These are phyloP conservation scores for Petrocephalus sullivani DNA, from an alignment of 2,797 vertebrate species.

Conservation along the genomic window DNA sequence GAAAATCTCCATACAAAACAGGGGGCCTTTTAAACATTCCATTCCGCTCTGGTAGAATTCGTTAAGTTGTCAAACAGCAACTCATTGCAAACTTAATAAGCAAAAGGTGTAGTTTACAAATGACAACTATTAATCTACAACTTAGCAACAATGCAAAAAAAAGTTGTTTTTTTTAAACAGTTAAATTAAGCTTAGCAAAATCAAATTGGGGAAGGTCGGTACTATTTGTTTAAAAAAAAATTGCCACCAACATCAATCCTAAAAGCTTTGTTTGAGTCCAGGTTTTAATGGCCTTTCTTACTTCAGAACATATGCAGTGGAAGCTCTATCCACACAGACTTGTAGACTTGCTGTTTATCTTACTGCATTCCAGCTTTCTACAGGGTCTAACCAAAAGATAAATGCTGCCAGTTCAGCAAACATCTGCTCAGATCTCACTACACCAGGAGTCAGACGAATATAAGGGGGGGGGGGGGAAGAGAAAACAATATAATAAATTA, in stretches of 20 bases:
- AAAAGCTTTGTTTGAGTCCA: background rate
- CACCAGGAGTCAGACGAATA: background rate
- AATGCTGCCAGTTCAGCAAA: slow-evolving; percentile 4
- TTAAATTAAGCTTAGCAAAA: background rate
- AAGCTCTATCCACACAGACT: background rate
- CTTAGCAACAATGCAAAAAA: background rate
- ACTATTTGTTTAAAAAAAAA: background rate
- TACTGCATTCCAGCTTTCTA: slow-evolving; percentile 14
- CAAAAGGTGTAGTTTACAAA: background rate
- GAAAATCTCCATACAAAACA: background rate
- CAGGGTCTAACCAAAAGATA: background rate
- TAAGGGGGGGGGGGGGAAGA: background rate
- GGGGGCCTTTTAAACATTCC: background rate
- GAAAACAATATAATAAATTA: background rate
- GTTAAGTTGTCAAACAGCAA: background rate
- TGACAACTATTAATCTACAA: background rate
- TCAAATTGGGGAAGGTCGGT: background rate
- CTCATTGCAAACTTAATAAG: background rate
- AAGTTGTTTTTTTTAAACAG: background rate
- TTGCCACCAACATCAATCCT: background rate
- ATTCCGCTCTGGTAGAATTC: background rate
- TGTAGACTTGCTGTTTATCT: background rate
- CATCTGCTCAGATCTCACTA: slow-evolving; percentile 1
- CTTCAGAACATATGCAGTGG: slow-evolving; percentile 1
- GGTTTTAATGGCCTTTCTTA: background rate